Evolutionary conservation across 2,797 vertebrate genomes (phyloP).

Genomic region (Rhynchotus rufescens): DNA sequence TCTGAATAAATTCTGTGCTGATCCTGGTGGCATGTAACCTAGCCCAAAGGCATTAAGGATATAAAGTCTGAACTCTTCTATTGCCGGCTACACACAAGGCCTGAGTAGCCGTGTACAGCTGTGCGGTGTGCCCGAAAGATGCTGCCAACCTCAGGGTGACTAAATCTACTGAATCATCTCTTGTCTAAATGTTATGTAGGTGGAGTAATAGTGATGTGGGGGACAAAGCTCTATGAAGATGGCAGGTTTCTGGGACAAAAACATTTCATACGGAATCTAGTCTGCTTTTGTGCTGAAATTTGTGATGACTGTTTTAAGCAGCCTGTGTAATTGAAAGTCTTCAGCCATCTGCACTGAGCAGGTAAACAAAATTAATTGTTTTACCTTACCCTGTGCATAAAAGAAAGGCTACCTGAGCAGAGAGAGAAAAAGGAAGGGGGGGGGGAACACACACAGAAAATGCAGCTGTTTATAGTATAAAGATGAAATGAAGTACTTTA

Average conservation of each 20-base stretch:
- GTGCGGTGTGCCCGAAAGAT: not conserved
- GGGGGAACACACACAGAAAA: not conserved
- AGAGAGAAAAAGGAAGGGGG: too few relatives aligned
- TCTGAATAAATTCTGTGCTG: not conserved
- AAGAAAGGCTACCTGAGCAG: not conserved
- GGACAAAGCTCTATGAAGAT: not conserved
- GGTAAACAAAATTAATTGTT: not conserved
- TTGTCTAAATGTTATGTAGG: not conserved
- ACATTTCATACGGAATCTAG: not conserved
- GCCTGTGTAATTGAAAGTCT: not conserved
- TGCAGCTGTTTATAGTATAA: not conserved
- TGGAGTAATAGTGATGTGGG: not conserved
- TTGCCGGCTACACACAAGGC: not conserved
- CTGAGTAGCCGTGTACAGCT: not conserved
- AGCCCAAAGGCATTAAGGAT: not conserved
- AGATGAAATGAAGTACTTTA: not conserved
- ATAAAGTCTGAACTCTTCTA: not conserved
- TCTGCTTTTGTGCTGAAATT: not conserved
- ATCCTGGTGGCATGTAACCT: not conserved
- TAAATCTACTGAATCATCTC: slow-evolving; percentile 2
- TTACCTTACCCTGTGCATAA: not conserved
- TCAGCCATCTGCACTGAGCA: accelerated
- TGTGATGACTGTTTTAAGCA: not conserved
- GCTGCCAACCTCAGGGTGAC: not conserved
- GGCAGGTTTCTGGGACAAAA: not conserved